These are phyloP conservation scores for Neria commutata DNA, from an alignment of 2,888 invertebrate genomes.

Conservation along the genomic window DNA sequence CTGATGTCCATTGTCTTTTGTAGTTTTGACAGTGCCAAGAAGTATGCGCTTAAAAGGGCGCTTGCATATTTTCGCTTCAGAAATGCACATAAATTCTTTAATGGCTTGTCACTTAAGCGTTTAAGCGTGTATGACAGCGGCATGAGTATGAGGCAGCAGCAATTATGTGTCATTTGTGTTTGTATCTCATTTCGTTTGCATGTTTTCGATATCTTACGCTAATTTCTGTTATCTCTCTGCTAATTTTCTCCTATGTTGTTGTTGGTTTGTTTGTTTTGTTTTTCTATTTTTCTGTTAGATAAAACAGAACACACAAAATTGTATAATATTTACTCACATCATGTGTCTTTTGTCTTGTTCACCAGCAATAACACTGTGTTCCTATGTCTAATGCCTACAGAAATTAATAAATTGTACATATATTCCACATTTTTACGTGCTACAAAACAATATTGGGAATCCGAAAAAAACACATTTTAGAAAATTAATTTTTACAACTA, in stretches of 20 bases:
- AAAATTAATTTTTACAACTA: too few species aligned
- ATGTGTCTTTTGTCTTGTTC: constrained; percentile 62
- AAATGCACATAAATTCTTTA: too few species aligned
- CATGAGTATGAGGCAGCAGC: too few species aligned
- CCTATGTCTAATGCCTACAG: not conserved
- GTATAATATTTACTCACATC: constrained; percentile 57
- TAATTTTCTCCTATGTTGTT: constrained; percentile 25
- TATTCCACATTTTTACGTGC: not conserved
- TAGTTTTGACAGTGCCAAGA: constrained; percentile 43
- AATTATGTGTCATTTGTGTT: too few species aligned
- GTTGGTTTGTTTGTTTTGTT: constrained; percentile 26
- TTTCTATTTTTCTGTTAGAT: constrained; percentile 32
- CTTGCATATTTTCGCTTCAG: constrained; percentile 30
- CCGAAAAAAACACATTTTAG: too few species aligned
- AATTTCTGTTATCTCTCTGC: constrained; percentile 18
- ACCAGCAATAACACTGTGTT: constrained; percentile 45
- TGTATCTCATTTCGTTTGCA: constrained; percentile 44
- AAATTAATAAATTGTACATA: not conserved
- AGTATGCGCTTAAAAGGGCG: constrained; percentile 47
- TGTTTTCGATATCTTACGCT: constrained; percentile 13
- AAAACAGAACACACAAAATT: constrained; percentile 32
- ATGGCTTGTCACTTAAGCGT: too few species aligned
- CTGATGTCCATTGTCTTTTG: constrained; percentile 3
- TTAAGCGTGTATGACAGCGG: too few species aligned
- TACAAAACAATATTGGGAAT: not conserved